These are phyloP conservation scores for Drosophila lowei DNA, from an alignment of 1,140 invertebrate species.

Conservation along the genomic window DNA sequence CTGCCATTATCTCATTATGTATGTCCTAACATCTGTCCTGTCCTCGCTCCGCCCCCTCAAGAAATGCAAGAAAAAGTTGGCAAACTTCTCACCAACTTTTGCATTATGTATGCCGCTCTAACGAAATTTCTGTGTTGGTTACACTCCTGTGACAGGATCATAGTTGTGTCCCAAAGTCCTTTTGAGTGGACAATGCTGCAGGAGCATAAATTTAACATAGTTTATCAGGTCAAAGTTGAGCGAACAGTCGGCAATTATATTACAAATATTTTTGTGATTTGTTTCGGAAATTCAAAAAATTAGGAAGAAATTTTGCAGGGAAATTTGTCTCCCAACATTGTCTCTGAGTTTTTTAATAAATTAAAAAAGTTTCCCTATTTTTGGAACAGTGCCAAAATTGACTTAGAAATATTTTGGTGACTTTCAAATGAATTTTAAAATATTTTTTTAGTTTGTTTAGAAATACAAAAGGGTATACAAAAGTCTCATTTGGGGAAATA, in stretches of 20 bases:
- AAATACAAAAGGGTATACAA: too few relatives aligned
- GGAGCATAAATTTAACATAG: too few relatives aligned
- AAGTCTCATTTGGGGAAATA: too few relatives aligned
- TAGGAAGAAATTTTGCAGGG: neutral
- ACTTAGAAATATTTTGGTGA: conserved; percentile 5
- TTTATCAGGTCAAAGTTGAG: too few relatives aligned
- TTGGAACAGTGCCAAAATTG: neutral
- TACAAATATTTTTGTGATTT: neutral
- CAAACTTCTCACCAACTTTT: conserved; percentile 36
- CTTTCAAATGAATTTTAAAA: neutral
- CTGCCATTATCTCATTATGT: conserved; percentile 70
- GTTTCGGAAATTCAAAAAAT: neutral
- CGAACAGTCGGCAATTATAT: neutral
- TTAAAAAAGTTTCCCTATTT: too few relatives aligned
- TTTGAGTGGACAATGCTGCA: too few relatives aligned
- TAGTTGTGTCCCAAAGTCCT: conserved; percentile 22
- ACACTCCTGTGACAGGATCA: conserved; percentile 26
- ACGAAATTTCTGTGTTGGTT: conserved; percentile 29
- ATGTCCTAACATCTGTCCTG: conserved; percentile 41
- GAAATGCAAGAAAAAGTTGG: conserved; percentile 29
- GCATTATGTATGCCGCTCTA: conserved; percentile 37
- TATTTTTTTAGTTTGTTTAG: neutral
- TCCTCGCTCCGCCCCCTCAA: neutral
- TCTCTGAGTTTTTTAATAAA: conserved; percentile 3
- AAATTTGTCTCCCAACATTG: neutral